These are phyloP conservation scores for Mastacembelus armatus DNA, from an alignment of 2,797 vertebrate species.

Conservation along the genomic window DNA sequence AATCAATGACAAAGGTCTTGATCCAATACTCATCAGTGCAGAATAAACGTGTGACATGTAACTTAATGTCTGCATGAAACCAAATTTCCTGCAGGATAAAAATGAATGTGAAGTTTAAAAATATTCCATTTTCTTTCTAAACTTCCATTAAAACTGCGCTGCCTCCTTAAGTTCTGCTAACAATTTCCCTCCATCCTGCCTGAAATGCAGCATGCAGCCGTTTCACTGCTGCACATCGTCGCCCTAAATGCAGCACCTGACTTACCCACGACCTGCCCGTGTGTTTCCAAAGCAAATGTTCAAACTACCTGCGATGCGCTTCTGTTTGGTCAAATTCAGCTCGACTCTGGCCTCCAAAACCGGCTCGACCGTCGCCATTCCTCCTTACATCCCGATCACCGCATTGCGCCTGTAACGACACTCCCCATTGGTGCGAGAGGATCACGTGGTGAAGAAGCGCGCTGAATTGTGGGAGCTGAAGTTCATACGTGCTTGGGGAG, in stretches of 20 bases:
- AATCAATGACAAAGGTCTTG: too few relatives aligned
- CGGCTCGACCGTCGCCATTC: conserved; percentile 83
- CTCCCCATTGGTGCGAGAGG: conserved; percentile 66
- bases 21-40: too few relatives aligned
- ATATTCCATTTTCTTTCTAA: not conserved
- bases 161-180: not conserved
- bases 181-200: not conserved
- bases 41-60: too few relatives aligned
- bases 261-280: not conserved
- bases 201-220: not conserved
- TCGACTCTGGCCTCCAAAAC: conserved; percentile 60
- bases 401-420: conserved; percentile 84
- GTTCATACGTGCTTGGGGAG: conserved; percentile 21
- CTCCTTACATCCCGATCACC: conserved; percentile 82
- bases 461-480: conserved; percentile 56
- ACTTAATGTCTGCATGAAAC: too few relatives aligned
- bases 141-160: conserved; percentile 31
- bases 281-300: conserved; percentile 6
- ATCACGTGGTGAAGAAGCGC: conserved; percentile 48
- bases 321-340: conserved; percentile 70
- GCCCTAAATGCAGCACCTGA: not conserved
- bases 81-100: too few relatives aligned
- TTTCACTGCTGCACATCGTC: not conserved
- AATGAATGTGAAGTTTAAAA: not conserved
- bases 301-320: conserved; percentile 56